A percentile compares a stretch with the other conserved stretches of the same genome.
phyloP scores from a whole-genome alignment of 2,797 vertebrate species.

The Nothura maculosa region DNA sequence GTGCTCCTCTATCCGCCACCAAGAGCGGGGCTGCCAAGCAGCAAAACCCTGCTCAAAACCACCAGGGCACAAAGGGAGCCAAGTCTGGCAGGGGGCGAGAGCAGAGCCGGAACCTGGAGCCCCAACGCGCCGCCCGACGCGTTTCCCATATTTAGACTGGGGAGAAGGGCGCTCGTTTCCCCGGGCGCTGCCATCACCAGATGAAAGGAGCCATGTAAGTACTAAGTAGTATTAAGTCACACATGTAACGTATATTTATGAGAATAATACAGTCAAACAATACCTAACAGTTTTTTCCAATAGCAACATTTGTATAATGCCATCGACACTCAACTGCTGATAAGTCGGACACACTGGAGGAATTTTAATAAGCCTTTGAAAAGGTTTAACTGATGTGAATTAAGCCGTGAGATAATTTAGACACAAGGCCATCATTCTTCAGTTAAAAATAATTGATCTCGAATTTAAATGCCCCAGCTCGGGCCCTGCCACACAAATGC shows the following conservation, averaged over 20 bases:
- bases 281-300: conserved; percentile 60
- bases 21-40: background rate
- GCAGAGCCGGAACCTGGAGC: background rate
- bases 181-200: conserved; percentile 22
- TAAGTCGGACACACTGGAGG: conserved; percentile 71
- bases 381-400: conserved; percentile 71
- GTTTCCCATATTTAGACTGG: background rate
- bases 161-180: background rate
- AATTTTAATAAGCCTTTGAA: conserved; percentile 77
- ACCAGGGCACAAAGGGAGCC: background rate
- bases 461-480: conserved; percentile 32
- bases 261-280: conserved; percentile 44
- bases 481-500: background rate
- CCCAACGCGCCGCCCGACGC: background rate
- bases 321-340: conserved; percentile 73
- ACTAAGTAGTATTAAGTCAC: conserved; percentile 73
- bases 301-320: conserved; percentile 70
- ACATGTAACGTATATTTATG: conserved; percentile 34
- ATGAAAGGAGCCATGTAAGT: conserved; percentile 65
- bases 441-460: conserved; percentile 73
- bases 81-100: background rate
- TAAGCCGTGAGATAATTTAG: conserved; percentile 59
- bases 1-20: too few relatives aligned
- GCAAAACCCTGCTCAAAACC: background rate
- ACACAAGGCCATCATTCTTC: conserved; percentile 44